Base-by-base conservation (phyloP, 2,113 vertebrate genomes). In the Gallinago media region DNA sequence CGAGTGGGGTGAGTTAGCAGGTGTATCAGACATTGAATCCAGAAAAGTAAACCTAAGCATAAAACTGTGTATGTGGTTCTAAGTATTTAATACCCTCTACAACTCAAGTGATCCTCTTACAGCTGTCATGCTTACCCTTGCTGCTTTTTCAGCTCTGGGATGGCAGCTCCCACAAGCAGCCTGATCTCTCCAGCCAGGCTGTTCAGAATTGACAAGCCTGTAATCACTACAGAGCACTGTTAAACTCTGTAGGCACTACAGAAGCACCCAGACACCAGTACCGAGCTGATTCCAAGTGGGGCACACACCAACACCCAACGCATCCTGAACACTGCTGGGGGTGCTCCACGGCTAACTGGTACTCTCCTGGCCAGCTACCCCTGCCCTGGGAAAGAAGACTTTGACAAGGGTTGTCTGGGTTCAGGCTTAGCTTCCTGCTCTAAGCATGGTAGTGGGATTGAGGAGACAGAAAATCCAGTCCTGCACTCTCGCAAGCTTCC, bases 71-170 rank as follows among this genome's bases (percentile, higher is more conserved):
- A 78, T 27, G 31, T 49, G 40, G 42, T 75, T 86, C 61, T 92
- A 91, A 84, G 59, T 56, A 88, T 93, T 82, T 94, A 71, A 95
- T 82, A 78, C 32, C 38, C 38, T 75, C 65, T 50, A 50, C 65
- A 91, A 49, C 46, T 73, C 62, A 63, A 89, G 61, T 66, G 88
- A 88, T 95, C 42, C 85, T 88, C 76, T 95, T 94, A 68, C 8
- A 78, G 52, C 50, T 90, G 27, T 52, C 92, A 80, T 31, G 34
- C 75, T 80, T 83, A 79, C 31, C 16, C 44, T 5, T 40, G 49
- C 54, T 78, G 50, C 82, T 73, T 89, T 85, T 80, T 50, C 72
- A 63, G 82, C 59, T 88, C 59, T n/a, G 44, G 40, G 55, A 74
- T 15, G 63, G 52, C 23, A 83, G 67, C 26, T 61, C 46, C 61